These are phyloP conservation scores for Xiphydria camelus DNA, from an alignment of 2,888 invertebrate species.

Conservation along the genomic window DNA sequence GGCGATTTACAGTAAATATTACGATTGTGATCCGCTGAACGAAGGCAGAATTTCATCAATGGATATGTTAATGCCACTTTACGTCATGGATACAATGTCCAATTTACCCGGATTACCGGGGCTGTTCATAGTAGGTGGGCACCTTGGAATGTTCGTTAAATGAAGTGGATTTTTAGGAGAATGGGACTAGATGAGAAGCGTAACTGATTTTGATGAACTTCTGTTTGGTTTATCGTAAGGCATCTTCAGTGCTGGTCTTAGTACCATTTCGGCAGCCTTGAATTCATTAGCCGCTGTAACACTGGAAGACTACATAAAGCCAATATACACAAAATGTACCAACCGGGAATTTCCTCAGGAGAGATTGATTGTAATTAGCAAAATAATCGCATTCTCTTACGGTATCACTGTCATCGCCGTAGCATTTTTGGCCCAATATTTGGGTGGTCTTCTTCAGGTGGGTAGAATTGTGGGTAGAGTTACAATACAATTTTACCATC, in stretches of 20 bases:
- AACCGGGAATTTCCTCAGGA: slow-evolving; percentile 32
- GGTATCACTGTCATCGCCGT: slow-evolving; percentile 78
- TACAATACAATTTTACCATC: background rate
- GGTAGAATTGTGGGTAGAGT: background rate
- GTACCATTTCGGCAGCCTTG: slow-evolving; percentile 88
- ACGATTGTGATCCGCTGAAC: slow-evolving; percentile 77
- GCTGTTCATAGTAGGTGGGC: slow-evolving; percentile 75
- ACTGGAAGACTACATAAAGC: slow-evolving; percentile 80
- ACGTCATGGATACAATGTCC: slow-evolving; percentile 76
- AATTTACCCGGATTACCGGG: slow-evolving; percentile 80
- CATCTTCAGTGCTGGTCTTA: slow-evolving; percentile 88
- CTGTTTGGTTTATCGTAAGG: slow-evolving; percentile 52
- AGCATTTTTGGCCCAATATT: slow-evolving; percentile 79
- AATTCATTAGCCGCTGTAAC: slow-evolving; percentile 91
- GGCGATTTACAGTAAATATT: slow-evolving; percentile 82
- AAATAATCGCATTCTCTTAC: slow-evolving; percentile 71
- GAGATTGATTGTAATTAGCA: slow-evolving; percentile 48
- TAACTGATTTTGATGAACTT: background rate
- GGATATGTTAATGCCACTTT: slow-evolving; percentile 82
- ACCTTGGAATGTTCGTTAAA: no score
- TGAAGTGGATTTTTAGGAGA: no score
- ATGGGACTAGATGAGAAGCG: no score
- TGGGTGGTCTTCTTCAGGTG: slow-evolving; percentile 83
- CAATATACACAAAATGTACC: slow-evolving; percentile 28
- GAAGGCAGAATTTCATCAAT: slow-evolving; percentile 65